phyloP scores from a whole-genome alignment of 2,113 vertebrate genomes.

The Pimephales promelas region DNA sequence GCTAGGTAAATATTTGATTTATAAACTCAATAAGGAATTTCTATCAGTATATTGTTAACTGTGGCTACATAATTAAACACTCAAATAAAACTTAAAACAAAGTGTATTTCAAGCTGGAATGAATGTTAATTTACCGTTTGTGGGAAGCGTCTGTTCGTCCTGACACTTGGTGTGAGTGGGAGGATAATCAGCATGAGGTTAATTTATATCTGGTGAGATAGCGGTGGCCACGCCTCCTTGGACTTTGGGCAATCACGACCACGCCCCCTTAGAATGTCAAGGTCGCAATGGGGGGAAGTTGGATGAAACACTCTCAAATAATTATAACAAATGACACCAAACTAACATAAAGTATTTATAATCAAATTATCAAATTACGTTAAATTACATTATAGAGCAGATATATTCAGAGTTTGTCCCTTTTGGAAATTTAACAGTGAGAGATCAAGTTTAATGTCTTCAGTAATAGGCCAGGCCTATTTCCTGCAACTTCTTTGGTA shows the following conservation, averaged over 20 bases:
- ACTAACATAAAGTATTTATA: background rate
- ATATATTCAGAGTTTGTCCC: background rate
- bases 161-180: constrained; percentile 73
- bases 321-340: background rate
- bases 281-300: constrained; percentile 59
- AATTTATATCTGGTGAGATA: constrained; percentile 65
- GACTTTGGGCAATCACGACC: constrained; percentile 25
- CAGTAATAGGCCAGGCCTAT: background rate
- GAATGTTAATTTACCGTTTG: constrained; percentile 71
- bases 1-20: background rate
- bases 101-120: too few species aligned
- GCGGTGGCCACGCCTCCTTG: constrained; percentile 61
- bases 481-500: background rate
- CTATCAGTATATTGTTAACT: background rate
- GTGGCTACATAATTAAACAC: background rate
- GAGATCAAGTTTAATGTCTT: background rate
- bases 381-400: background rate
- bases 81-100: background rate
- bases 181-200: constrained; percentile 30
- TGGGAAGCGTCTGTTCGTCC: constrained; percentile 66
- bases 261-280: constrained; percentile 75
- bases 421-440: background rate
- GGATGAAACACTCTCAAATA: constrained; percentile 6
- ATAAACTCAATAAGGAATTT: background rate
- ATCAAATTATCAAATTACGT: background rate